Base-by-base conservation (phyloP, 2,797 vertebrate species). In the Notamacropus eugenii region DNA sequence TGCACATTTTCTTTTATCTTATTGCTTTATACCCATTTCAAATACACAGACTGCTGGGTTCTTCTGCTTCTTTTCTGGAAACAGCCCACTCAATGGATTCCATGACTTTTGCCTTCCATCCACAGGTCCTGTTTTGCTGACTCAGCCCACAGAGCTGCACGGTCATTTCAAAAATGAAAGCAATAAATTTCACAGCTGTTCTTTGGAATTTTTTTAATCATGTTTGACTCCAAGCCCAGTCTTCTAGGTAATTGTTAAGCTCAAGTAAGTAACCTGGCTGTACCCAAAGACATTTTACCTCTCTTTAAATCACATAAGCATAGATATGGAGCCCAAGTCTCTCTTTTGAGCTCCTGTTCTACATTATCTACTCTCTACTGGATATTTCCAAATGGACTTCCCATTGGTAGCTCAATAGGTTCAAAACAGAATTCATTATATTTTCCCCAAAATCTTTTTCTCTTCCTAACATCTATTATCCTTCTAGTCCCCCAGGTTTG, bases 171-270 rank as follows among this genome's bases (percentile, higher is more conserved):
- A 96, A 9, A 52, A 8, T 31, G 74, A 96, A 34, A 90, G 3
- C 54, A 92, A 87, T 96, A 46, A 95, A 96, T 59, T 95, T 58
- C 92, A 52, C 97, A 97, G 94, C 93, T 97, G 58, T 94, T 97
- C 74, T 52, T 91, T 91, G 95, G 59, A 97, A 93, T 95, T 54
- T 1, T 54, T 95, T 96, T 2, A 0, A 97, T 97, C 95, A 82
- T 34, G 90, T 97, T 97, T 24, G 10, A 58, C 91, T 93, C 90
- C 55, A 92, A 56, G 94, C 52, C 67, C 93, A 24, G 46, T 74
- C 93, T 90, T 92, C 90, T 95, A 94, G 96, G 97, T 97, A 92
- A 96, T 74, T 95, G 34, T 55, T 29, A 2, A 59, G 11, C 27
- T 87, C n/a, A 90, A 56, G 92, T 94, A 54, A 95, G 56, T 94